Base-by-base conservation (phyloP, 2,888 invertebrate species). In the Melanostoma scalare region DNA sequence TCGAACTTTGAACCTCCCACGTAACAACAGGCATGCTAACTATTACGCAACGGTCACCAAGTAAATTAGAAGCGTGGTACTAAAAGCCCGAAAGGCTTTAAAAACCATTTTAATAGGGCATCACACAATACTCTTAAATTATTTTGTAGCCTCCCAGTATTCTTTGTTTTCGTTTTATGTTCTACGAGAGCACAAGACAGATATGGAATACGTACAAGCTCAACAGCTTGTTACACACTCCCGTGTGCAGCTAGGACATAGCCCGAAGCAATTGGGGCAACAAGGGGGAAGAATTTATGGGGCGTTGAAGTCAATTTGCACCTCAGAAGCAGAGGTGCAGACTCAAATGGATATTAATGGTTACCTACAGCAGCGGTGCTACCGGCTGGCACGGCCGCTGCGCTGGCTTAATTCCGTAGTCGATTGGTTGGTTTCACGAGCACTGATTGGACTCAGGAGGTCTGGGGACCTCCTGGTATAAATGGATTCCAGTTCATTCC, bases 241-340 rank as follows among this genome's bases (percentile, higher is more conserved):
- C 67, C 69, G 65, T 31, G 69, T 53, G 40, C 36, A 38, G 53
- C 38, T 42, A 46, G 56, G 50, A 38, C 44, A 67, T n/a, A 42
- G 6, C 52, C 30, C 20, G 20, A 20, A 38, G 48, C n/a, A 50
- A 44, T 63, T 35, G 52, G 67, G 61, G 53, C 53, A 42, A 52
- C 52, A 65, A 42, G 74, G n/a, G 50, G 31, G 68, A 78, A 68
- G 85, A 75, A 85, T 86, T 86, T 86, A 86, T 86, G 86, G 85
- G 86, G 86, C 86, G 86, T 82, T 85, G 85, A 75, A 86, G 86
- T 85, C 85, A 86, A 86, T 86, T 86, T 85, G 85, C 86, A 85
- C 86, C 81, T 85, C 77, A 60, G 74, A 85, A 85, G 71, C 77
- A 81, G 81, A 82, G 78, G 75, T 42, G 63, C 69, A 46, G 69